Evolutionary conservation across 2,797 vertebrate genomes (phyloP).

Genomic region (Sebastes taczanowskii): DNA sequence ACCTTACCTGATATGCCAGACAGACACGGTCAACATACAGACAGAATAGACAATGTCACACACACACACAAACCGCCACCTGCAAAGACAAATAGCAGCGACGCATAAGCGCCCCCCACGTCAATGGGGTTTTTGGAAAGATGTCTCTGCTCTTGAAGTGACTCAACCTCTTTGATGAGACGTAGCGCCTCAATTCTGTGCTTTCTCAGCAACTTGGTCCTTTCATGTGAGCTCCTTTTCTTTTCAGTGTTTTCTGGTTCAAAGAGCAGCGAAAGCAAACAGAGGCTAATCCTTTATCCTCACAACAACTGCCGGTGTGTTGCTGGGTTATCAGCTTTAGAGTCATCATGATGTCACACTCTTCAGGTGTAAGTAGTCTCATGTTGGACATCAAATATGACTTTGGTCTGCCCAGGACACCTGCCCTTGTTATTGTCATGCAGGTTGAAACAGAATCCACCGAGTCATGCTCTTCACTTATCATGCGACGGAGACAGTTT

Average conservation of each 20-base stretch:
- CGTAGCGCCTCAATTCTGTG: conserved; percentile 47
- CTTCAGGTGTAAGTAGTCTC: conserved; percentile 69
- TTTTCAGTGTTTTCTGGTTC: conserved; percentile 71
- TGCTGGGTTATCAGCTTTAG: conserved; percentile 73
- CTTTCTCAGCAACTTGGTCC: conserved; percentile 69
- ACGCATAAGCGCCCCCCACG: not conserved
- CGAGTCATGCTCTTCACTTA: conserved; percentile 45
- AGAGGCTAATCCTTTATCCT: conserved; percentile 73
- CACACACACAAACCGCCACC: conserved; percentile 31
- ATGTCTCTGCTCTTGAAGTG: conserved; percentile 57
- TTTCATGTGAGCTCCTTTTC: conserved; percentile 74
- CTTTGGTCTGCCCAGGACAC: conserved; percentile 61
- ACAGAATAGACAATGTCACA: conserved; percentile 44
- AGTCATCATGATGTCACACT: conserved; percentile 75
- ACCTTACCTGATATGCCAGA: conserved; percentile 79
- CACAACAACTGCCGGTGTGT: conserved; percentile 68
- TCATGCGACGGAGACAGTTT: conserved; percentile 18
- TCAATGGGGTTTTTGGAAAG: conserved; percentile 10
- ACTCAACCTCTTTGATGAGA: conserved; percentile 73
- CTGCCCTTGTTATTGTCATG: conserved; percentile 63
- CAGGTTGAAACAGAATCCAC: conserved; percentile 54
- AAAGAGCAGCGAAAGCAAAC: conserved; percentile 74
- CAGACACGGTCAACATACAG: conserved; percentile 67
- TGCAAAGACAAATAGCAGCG: conserved; percentile 46
- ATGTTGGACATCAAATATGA: conserved; percentile 78